Base-by-base conservation (phyloP, 2,113 vertebrate species). In the Athene cunicularia region DNA sequence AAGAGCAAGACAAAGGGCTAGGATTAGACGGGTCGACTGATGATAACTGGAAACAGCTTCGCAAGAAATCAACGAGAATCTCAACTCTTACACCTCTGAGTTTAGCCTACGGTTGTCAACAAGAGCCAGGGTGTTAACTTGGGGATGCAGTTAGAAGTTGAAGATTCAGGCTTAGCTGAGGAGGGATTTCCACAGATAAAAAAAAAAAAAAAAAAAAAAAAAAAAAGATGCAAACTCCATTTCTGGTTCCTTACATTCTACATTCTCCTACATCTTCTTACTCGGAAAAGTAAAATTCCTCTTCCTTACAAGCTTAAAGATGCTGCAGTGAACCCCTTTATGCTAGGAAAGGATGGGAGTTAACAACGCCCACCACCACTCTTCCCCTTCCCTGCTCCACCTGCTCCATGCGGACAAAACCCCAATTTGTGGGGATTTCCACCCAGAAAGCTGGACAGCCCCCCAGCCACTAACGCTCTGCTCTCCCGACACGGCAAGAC, bases 1-100 rank as follows among this genome's bases (percentile, higher is more conserved):
- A 12, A 24, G 53, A 49, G 33, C 20, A 45, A 43, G 43, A 26
- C 28, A 27, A 70, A 55, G 22, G 56, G 21, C 32, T 23, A 9
- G 12, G 43, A 45, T 11, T 12, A 7, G 6, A 4, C 0, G 2
- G 9, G 28, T 27, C 6, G 5, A 11, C 27, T 12, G 50, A 33
- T 3, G 3, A 35, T 14, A 47, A 9, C 26, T 23, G 28, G 17
- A 12, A 67, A 27, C 12, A 32, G 47, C 32, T 32, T 8, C 2
- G 53, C 33, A 62, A 49, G 22, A 60, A 45, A 39, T 32, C 24
- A 30, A 2, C 1, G n/a, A 73, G 55, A 58, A 21, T 14, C 66
- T 35, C 60, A 26, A 4, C n/a, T 14, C n/a, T 14, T 5, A 17
- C 33, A 27, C 27, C 66, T 30, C 8, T 23, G 47, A 1, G 16